These are phyloP conservation scores for Hylyphantes graminicola DNA, from an alignment of 1,140 invertebrate species.

Conservation along the genomic window DNA sequence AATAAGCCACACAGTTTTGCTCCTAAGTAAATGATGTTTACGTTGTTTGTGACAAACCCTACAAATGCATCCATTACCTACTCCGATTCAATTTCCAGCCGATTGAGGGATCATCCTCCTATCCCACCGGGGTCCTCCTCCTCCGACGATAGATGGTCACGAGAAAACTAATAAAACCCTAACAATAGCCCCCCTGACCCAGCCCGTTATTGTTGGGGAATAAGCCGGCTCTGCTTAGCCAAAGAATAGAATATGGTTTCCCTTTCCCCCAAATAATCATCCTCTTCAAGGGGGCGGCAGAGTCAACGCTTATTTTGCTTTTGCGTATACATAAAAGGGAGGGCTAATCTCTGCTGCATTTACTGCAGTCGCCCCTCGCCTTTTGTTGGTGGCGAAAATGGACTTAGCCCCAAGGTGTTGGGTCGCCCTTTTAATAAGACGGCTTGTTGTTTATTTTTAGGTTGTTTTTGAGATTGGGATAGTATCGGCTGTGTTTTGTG, in stretches of 20 bases:
- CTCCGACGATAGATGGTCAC: constrained; percentile 23
- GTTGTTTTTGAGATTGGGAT: too few species aligned
- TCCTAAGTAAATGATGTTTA: too few species aligned
- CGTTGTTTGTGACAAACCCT: too few species aligned
- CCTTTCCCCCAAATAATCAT: constrained; percentile 32
- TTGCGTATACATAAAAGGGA: constrained; percentile 3
- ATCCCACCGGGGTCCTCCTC: not conserved
- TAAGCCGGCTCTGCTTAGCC: constrained; percentile 22
- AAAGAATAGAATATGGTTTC: constrained; percentile 43
- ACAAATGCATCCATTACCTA: too few species aligned
- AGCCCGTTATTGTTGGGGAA: constrained; percentile 46
- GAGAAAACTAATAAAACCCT: constrained; percentile 57
- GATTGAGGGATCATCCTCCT: too few species aligned
- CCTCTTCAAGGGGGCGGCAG: constrained; percentile 35
- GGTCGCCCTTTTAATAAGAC: not conserved
- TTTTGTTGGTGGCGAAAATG: constrained; percentile 39
- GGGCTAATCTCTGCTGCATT: too few species aligned
- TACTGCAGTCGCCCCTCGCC: constrained; percentile 14
- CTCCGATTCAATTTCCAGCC: too few species aligned
- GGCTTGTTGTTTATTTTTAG: too few species aligned
- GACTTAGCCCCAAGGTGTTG: constrained; percentile 8
- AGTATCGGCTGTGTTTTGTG: too few species aligned
- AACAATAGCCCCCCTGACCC: constrained; percentile 48
- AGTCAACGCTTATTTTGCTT: constrained; percentile 54
- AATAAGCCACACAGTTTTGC: too few species aligned